These are phyloP conservation scores for Hypothenemus hampei DNA, from an alignment of 1,140 invertebrate species.

Conservation along the genomic window DNA sequence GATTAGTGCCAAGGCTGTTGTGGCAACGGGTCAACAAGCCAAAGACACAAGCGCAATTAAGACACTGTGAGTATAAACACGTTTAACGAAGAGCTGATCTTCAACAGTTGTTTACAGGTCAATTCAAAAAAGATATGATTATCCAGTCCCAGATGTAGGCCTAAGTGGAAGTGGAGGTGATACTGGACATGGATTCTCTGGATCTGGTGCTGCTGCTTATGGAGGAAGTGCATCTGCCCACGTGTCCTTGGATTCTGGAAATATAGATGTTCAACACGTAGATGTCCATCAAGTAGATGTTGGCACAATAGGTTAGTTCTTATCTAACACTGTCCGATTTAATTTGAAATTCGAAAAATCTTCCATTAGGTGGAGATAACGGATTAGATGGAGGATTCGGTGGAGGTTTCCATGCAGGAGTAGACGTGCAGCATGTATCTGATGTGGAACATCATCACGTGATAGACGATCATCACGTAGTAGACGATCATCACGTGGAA, in stretches of 20 bases:
- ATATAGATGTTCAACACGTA: slow-evolving; percentile 17
- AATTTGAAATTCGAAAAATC: not conserved
- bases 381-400: slow-evolving; percentile 3
- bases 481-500: slow-evolving; percentile 33
- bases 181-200: not conserved
- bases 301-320: not conserved
- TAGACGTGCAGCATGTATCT: slow-evolving; percentile 23
- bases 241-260: slow-evolving; percentile 10
- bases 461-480: slow-evolving; percentile 40
- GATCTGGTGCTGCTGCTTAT: slow-evolving; percentile 7
- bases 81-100: not conserved
- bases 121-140: slow-evolving; percentile 27
- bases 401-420: slow-evolving; percentile 8
- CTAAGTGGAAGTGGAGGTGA: slow-evolving; percentile 4
- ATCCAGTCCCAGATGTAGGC: slow-evolving; percentile 7
- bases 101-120: not conserved
- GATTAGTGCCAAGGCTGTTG: slow-evolving; percentile 21
- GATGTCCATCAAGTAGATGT: slow-evolving; percentile 17
- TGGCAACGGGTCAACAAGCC: not conserved
- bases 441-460: slow-evolving; percentile 24
- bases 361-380: not conserved
- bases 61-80: slow-evolving; percentile 11
- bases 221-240: slow-evolving; percentile 15
- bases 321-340: not conserved
- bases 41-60: slow-evolving; percentile 1